phyloP scores from a whole-genome alignment of 2,113 vertebrate genomes.

The Podarcis muralis region DNA sequence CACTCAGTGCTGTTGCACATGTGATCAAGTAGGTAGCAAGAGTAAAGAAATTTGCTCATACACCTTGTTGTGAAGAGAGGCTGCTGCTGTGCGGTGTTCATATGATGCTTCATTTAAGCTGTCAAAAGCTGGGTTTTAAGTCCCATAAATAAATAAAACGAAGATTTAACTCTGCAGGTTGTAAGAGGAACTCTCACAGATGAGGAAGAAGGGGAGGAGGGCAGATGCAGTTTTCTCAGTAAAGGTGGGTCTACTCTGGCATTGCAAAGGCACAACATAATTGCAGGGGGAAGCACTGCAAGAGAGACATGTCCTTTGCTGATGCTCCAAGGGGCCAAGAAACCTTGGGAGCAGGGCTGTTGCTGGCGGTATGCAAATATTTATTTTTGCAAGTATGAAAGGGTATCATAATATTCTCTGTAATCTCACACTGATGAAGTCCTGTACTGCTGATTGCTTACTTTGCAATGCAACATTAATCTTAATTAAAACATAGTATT shows the following conservation, averaged over 20 bases:
- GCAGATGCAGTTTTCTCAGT: neutral
- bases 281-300: neutral
- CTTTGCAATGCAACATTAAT: neutral
- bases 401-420: conserved; percentile 8
- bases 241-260: neutral
- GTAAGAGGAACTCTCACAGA: neutral
- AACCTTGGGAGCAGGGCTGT: neutral
- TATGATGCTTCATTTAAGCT: neutral
- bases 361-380: conserved; percentile 20
- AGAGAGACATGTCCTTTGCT: neutral
- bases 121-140: neutral
- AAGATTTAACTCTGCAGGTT: neutral
- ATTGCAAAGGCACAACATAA: neutral
- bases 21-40: neutral
- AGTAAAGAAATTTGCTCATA: neutral
- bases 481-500: conserved; percentile 28
- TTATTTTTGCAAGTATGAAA: conserved; percentile 24
- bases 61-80: neutral
- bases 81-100: neutral
- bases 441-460: conserved; percentile 10
- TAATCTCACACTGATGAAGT: conserved; percentile 16
- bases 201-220: neutral
- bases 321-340: conserved; percentile 7
- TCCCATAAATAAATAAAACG: neutral
- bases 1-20: neutral